These are phyloP conservation scores for Forficula auricularia DNA, from an alignment of 1,140 invertebrate genomes.

Conservation along the genomic window DNA sequence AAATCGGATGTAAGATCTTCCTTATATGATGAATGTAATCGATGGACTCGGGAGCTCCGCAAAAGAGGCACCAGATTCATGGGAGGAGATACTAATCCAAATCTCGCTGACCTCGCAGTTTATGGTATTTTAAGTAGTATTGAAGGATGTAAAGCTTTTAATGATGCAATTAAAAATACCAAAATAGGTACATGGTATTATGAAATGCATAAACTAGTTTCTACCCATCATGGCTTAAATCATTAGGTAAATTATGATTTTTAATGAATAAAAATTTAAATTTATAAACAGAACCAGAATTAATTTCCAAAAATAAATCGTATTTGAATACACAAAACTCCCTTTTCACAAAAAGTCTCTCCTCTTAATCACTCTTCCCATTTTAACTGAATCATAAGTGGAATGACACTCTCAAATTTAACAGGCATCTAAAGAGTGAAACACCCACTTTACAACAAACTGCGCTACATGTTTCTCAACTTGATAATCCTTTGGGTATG, in stretches of 20 bases:
- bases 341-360: too few species aligned
- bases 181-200: conserved; percentile 42
- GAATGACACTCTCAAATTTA: too few species aligned
- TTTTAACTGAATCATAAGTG: too few species aligned
- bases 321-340: too few species aligned
- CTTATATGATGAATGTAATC: conserved; percentile 72
- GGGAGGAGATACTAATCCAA: conserved; percentile 68
- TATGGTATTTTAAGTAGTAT: conserved; percentile 89
- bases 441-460: too few species aligned
- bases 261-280: conserved; percentile 9
- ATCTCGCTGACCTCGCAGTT: conserved; percentile 83
- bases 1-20: conserved; percentile 77
- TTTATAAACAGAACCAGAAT: conserved; percentile 7
- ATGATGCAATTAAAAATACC: conserved; percentile 59
- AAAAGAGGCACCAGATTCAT: conserved; percentile 48
- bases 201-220: conserved; percentile 30
- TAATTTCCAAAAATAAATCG: too few species aligned
- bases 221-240: conserved; percentile 29
- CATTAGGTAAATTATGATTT: conserved; percentile 14
- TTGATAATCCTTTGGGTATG: too few species aligned
- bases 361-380: too few species aligned
- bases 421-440: too few species aligned
- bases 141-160: conserved; percentile 83
- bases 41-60: conserved; percentile 58
- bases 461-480: too few species aligned